These are phyloP conservation scores for Holacanthella duospinosa DNA, from an alignment of 2,888 invertebrate genomes.

Conservation along the genomic window DNA sequence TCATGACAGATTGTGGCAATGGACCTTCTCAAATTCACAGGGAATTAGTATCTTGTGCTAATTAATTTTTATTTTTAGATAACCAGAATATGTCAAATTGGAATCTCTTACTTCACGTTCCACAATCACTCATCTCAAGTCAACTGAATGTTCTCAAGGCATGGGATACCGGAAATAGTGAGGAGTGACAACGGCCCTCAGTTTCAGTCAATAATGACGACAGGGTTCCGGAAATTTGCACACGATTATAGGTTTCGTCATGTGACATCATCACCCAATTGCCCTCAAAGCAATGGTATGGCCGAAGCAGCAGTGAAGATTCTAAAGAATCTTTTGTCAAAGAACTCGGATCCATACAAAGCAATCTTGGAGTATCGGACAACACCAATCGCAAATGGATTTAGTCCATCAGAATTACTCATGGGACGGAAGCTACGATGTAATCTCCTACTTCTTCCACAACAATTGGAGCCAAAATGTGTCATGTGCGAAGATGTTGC, in stretches of 20 bases:
- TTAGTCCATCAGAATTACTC: background rate
- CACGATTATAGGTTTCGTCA: constrained; percentile 22
- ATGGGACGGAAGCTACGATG: background rate
- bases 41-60: constrained; percentile 28
- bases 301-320: constrained; percentile 30
- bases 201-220: constrained; percentile 14
- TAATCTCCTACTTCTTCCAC: background rate
- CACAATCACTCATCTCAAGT: constrained; percentile 17
- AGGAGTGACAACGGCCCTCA: constrained; percentile 31
- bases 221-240: constrained; percentile 25
- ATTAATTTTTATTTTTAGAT: constrained; percentile 33
- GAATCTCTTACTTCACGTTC: constrained; percentile 9
- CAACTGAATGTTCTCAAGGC: constrained; percentile 27
- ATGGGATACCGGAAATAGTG: constrained; percentile 31
- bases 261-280: constrained; percentile 27
- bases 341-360: constrained; percentile 31
- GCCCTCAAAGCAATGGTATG: constrained; percentile 28
- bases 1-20: constrained; percentile 35
- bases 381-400: constrained; percentile 15
- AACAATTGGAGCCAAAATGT: background rate
- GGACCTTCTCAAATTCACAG: constrained; percentile 27
- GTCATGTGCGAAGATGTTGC: background rate
- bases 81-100: constrained; percentile 22
- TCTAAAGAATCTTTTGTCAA: constrained; percentile 31
- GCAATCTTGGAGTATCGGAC: constrained; percentile 31